Conservation (phyloP, 2,113 vertebrate genomes). For the Neomonachus schauinslandi region DNA sequence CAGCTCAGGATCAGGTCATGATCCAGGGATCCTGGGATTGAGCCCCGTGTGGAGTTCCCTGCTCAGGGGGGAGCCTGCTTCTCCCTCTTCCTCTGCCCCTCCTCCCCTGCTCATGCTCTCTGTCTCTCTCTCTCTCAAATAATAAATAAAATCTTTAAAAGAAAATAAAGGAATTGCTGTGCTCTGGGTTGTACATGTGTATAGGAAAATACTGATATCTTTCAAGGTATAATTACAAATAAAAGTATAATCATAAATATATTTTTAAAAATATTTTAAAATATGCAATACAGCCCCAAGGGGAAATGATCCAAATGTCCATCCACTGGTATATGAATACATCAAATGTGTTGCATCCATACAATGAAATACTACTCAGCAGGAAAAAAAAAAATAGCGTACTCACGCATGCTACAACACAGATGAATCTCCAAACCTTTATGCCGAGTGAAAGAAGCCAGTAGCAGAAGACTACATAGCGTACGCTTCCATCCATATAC, state of each 20-base stretch:
- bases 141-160: background rate
- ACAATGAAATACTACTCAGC: background rate
- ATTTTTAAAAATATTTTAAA: background rate
- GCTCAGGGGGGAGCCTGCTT: background rate
- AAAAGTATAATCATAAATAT: background rate
- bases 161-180: too few species aligned
- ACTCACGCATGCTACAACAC: fast-evolving
- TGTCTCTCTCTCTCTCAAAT: background rate
- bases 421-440: background rate
- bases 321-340: background rate
- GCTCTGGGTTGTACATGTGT: background rate
- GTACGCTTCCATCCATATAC: fast-evolving
- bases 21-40: background rate
- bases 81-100: background rate
- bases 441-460: fast-evolving
- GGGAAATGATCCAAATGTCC: background rate
- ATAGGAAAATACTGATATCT: background rate
- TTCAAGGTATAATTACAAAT: background rate
- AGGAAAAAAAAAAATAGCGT: background rate
- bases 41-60: background rate
- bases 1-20: background rate
- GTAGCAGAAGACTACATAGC: fast-evolving
- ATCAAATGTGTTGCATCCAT: fast-evolving
- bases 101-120: too few species aligned
- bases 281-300: background rate